These are phyloP conservation scores for Gari tellinella DNA, from an alignment of 2,888 invertebrate genomes.

Conservation along the genomic window DNA sequence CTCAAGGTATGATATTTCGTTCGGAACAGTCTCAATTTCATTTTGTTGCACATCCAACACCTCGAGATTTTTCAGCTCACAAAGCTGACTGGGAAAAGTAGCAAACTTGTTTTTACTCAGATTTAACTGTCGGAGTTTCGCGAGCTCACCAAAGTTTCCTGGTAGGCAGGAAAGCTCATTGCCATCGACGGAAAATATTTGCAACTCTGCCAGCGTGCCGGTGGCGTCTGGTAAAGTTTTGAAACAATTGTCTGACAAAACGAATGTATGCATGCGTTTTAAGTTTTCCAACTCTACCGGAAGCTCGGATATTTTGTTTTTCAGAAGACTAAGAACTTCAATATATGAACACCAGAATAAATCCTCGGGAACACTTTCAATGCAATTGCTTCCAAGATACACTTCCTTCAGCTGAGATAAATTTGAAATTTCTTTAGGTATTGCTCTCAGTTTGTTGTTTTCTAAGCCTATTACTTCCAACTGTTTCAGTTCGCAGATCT, in stretches of 20 bases:
- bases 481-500: constrained; percentile 67
- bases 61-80: constrained; percentile 67
- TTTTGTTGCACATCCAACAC: constrained; percentile 73
- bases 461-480: constrained; percentile 77
- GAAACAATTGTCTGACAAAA: constrained; percentile 75
- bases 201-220: constrained; percentile 70
- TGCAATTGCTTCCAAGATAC: constrained; percentile 76
- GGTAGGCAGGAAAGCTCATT: constrained; percentile 75
- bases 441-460: constrained; percentile 72
- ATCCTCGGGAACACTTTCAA: constrained; percentile 77
- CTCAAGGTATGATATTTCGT: constrained; percentile 70
- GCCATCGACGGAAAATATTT: constrained; percentile 67
- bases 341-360: constrained; percentile 77
- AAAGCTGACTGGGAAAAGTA: constrained; percentile 72
- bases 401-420: constrained; percentile 77
- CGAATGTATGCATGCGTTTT: constrained; percentile 72
- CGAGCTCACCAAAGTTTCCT: constrained; percentile 74
- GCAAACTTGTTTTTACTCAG: constrained; percentile 74
- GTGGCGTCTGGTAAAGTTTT: constrained; percentile 70
- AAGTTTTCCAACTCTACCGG: constrained; percentile 80
- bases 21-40: constrained; percentile 67
- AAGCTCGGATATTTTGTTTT: constrained; percentile 75
- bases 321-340: constrained; percentile 73
- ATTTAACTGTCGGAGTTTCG: constrained; percentile 73
- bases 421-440: constrained; percentile 77